Conservation (phyloP, 2,797 vertebrate genomes). For the Urosaurus nigricauda region DNA sequence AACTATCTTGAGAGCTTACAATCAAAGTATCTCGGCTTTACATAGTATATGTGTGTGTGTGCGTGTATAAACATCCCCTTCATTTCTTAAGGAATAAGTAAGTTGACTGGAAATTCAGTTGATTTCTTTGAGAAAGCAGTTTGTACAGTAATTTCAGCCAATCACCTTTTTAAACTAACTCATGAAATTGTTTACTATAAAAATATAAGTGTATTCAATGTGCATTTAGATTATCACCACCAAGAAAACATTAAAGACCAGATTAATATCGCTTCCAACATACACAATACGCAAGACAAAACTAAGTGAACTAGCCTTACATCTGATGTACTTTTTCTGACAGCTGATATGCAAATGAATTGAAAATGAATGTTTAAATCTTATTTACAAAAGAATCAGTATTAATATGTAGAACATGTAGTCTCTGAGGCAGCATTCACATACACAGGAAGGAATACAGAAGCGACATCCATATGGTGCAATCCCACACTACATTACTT, state of each 20-base stretch:
- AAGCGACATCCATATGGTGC: neutral
- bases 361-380: neutral
- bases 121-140: neutral
- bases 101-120: neutral
- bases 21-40: conserved; percentile 13
- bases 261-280: neutral
- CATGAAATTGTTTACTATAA: conserved; percentile 3
- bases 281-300: neutral
- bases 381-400: neutral
- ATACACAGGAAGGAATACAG: neutral
- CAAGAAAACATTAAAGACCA: neutral
- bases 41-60: neutral
- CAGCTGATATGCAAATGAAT: neutral
- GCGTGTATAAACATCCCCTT: neutral
- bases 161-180: conserved; percentile 25
- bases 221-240: neutral
- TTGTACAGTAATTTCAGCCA: neutral
- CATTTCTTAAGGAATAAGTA: neutral
- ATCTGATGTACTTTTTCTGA: neutral
- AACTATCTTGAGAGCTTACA: conserved; percentile 20
- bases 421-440: neutral
- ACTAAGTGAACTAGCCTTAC: neutral
- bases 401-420: neutral
- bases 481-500: neutral
- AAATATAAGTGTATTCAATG: neutral